Evolutionary conservation across 2,797 vertebrate species (phyloP).

Genomic region (Hypotaenidia philippensis): DNA sequence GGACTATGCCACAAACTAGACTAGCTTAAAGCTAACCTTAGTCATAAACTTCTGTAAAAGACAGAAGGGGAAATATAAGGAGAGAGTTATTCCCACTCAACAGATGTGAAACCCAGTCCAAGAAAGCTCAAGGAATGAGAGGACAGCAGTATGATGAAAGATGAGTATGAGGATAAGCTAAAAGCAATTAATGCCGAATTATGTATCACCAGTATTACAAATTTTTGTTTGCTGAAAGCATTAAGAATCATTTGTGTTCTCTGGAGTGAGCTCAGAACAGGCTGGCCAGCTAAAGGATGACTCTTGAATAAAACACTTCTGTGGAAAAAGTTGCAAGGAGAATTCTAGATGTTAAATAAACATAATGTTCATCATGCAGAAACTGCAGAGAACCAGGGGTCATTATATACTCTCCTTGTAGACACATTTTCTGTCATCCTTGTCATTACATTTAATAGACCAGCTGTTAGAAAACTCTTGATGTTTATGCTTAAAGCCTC

Average conservation of each 20-base stretch:
- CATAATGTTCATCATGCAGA: background rate
- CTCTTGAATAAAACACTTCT: background rate
- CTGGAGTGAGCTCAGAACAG: background rate
- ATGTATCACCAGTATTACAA: background rate
- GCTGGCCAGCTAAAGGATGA: background rate
- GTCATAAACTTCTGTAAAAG: background rate
- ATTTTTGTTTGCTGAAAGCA: background rate
- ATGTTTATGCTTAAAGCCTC: constrained; percentile 8
- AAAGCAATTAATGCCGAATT: background rate
- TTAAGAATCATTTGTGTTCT: background rate
- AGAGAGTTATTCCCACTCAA: background rate
- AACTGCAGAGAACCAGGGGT: background rate
- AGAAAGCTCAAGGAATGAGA: background rate
- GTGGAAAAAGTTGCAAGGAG: background rate
- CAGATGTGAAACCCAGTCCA: background rate
- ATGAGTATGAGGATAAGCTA: background rate
- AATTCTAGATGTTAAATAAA: constrained; percentile 33
- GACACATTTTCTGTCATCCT: constrained; percentile 25
- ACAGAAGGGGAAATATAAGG: background rate
- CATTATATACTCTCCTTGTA: background rate
- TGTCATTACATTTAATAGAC: constrained; percentile 18
- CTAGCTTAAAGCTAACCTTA: background rate
- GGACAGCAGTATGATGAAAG: background rate
- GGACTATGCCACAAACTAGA: background rate
- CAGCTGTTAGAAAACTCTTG: constrained; percentile 7